A percentile compares a stretch with the other conserved stretches of the same genome.
Evolutionary conservation across 2,113 vertebrate species (phyloP).

Genomic region (Seriola rivoliana): DNA sequence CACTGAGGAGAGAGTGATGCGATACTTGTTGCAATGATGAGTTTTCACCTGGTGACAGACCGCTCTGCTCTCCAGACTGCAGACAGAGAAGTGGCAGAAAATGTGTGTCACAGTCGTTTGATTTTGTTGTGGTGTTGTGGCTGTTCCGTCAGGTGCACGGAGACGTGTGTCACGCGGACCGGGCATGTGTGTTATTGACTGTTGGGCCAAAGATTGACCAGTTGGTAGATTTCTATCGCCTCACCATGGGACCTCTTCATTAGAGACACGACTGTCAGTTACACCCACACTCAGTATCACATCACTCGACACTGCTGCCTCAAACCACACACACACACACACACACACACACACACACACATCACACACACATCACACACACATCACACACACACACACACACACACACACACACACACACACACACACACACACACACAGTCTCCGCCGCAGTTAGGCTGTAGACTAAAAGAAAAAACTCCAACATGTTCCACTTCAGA

Average conservation of each 20-base stretch:
- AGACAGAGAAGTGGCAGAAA: neutral
- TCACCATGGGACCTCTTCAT: slow-evolving; percentile 74
- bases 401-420: slow-evolving; percentile 24
- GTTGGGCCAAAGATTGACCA: slow-evolving; percentile 61
- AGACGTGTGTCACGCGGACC: slow-evolving; percentile 21
- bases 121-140: neutral
- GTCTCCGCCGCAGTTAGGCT: neutral
- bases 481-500: slow-evolving; percentile 22
- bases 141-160: slow-evolving; percentile 1
- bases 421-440: slow-evolving; percentile 29
- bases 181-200: slow-evolving; percentile 51
- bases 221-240: slow-evolving; percentile 61
- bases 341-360: slow-evolving; percentile 31
- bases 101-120: neutral
- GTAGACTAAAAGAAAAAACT: slow-evolving; percentile 40
- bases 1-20: slow-evolving; percentile 11
- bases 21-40: neutral
- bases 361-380: slow-evolving; percentile 29
- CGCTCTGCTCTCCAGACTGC: neutral
- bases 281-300: slow-evolving; percentile 57
- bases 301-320: slow-evolving; percentile 40
- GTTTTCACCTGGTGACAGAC: neutral
- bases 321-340: slow-evolving; percentile 13
- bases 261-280: slow-evolving; percentile 60
- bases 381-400: slow-evolving; percentile 29